phyloP scores from a whole-genome alignment of 2,113 vertebrate species.

The Todiramphus chloris region DNA sequence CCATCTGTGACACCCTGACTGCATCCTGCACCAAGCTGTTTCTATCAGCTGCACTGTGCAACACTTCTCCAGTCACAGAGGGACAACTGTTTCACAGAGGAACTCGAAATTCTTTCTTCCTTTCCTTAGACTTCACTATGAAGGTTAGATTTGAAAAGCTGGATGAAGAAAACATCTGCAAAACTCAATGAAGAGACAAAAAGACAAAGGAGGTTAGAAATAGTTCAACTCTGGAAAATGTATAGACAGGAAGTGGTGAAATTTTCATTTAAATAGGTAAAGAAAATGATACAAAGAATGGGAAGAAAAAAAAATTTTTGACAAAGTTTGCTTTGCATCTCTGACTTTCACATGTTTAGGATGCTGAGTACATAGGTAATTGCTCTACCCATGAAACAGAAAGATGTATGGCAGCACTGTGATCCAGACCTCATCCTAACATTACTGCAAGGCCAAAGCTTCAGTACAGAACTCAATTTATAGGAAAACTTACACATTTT shows the following conservation, averaged over 20 bases:
- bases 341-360: background rate
- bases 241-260: background rate
- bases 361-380: background rate
- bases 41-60: background rate
- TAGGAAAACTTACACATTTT: background rate
- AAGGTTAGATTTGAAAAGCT: background rate
- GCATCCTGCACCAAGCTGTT: background rate
- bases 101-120: background rate
- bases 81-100: background rate
- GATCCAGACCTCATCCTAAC: background rate
- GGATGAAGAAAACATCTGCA: background rate
- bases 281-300: background rate
- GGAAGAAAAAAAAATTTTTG: background rate
- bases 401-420: background rate
- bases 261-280: background rate
- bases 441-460: background rate
- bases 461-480: background rate
- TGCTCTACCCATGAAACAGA: background rate
- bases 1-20: rapidly evolving
- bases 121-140: background rate
- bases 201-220: background rate
- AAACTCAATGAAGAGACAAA: background rate
- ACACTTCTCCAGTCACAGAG: background rate
- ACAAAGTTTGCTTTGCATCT: background rate
- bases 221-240: background rate